A percentile compares a stretch with the other conserved stretches of the same genome.
Conservation (phyloP, 2,888 invertebrate species). For the Meteorus cinctellus region DNA sequence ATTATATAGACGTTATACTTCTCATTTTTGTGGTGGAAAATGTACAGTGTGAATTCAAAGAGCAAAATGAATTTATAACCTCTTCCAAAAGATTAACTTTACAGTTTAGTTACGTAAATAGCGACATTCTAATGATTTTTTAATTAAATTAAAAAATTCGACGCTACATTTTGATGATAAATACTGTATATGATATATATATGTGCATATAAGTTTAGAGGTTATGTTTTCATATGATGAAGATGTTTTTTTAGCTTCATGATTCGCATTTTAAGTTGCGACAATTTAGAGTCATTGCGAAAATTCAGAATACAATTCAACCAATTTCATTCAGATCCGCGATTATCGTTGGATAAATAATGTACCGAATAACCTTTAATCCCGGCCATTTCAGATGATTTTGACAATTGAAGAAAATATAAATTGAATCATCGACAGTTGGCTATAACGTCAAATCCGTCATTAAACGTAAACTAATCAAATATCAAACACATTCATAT, state of each 20-base stretch:
- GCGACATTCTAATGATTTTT: not conserved
- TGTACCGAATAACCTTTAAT: conserved; percentile 69
- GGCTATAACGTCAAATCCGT: not conserved
- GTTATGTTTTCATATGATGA: conserved; percentile 4
- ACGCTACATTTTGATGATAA: not conserved
- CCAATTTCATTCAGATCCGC: not conserved
- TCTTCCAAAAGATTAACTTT: not conserved
- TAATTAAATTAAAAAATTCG: not conserved
- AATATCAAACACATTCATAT: not conserved
- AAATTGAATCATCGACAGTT: conserved; percentile 51
- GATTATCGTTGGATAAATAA: conserved; percentile 31
- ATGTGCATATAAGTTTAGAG: not conserved
- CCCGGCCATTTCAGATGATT: conserved; percentile 68
- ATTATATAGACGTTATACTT: conserved; percentile 32
- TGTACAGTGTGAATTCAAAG: not conserved
- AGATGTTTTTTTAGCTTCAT: not conserved
- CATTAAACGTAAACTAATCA: conserved; percentile 23
- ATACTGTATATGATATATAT: not conserved
- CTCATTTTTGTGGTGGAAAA: not conserved
- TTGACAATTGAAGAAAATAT: conserved; percentile 57
- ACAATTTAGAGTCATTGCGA: not conserved
- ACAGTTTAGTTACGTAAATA: not conserved
- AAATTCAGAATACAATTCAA: not conserved
- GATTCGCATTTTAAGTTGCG: not conserved
- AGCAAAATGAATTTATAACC: not conserved